Conservation (phyloP, 2,113 vertebrate species). For the Lathamus discolor region DNA sequence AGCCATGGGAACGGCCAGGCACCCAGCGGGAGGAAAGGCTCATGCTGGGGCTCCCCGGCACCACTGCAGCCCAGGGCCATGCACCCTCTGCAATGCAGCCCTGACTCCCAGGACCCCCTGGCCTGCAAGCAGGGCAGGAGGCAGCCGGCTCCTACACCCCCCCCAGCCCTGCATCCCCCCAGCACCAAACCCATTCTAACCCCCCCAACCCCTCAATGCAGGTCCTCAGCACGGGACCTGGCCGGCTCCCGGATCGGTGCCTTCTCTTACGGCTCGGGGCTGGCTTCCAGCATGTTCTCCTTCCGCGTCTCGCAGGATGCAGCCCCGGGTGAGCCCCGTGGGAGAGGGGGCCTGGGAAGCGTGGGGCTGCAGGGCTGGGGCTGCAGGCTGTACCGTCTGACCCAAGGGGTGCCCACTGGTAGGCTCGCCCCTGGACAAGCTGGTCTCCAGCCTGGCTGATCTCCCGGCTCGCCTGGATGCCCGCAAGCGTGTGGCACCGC, state of each 20-base stretch:
- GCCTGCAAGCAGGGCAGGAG: neutral
- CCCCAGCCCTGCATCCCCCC: neutral
- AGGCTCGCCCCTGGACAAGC: constrained; percentile 73
- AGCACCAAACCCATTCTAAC: neutral
- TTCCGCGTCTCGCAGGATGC: constrained; percentile 64
- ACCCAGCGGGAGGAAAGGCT: neutral
- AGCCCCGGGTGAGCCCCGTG: constrained; percentile 44
- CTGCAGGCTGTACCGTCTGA: accelerated
- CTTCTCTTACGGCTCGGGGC: constrained; percentile 79
- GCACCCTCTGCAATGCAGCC: accelerated
- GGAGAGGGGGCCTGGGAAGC: accelerated
- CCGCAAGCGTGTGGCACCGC: constrained; percentile 63
- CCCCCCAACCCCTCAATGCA: neutral
- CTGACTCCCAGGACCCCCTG: accelerated
- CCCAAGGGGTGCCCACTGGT: accelerated
- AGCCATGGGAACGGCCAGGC: neutral
- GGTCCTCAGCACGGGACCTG: constrained; percentile 68
- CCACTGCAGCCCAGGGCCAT: neutral
- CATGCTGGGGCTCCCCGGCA: neutral
- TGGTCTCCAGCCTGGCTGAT: constrained; percentile 75
- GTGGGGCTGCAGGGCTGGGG: accelerated
- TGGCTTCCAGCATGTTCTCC: constrained; percentile 79
- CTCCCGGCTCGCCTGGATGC: constrained; percentile 66
- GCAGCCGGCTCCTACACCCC: accelerated
- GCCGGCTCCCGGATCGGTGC: constrained; percentile 73